Percentiles rank a stretch among this genome's conserved stretches.
Evolutionary conservation across 2,797 vertebrate species (phyloP).

Genomic region (Podarcis lilfordi): DNA sequence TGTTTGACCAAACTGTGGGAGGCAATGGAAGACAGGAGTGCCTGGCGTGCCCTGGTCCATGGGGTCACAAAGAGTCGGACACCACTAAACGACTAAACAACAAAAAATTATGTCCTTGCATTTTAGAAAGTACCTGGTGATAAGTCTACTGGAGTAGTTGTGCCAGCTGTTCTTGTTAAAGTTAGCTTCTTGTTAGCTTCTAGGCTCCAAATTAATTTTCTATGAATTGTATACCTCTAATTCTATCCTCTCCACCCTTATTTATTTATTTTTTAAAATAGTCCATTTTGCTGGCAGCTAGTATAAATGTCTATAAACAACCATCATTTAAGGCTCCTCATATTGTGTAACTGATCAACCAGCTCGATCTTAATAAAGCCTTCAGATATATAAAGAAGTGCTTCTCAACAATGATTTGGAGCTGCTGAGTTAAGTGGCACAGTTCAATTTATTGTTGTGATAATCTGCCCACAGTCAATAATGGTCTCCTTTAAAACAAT

Average conservation of each 20-base stretch:
- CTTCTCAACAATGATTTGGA: background rate
- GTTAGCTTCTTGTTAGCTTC: background rate
- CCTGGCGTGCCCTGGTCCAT: too few relatives aligned
- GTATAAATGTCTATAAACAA: background rate
- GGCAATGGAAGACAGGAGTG: too few relatives aligned
- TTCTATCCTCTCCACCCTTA: conserved; percentile 7
- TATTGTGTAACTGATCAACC: background rate
- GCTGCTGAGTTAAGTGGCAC: background rate
- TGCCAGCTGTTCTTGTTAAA: background rate
- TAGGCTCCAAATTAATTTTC: background rate
- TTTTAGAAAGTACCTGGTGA: too few relatives aligned
- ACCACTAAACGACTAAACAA: too few relatives aligned
- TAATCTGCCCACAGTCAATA: conserved; percentile 7
- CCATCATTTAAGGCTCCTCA: background rate
- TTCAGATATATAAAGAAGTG: background rate
- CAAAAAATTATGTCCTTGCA: too few relatives aligned
- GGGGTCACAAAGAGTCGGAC: too few relatives aligned
- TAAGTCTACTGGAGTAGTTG: too few relatives aligned
- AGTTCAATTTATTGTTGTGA: background rate
- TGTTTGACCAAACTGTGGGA: too few relatives aligned
- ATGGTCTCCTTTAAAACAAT: background rate
- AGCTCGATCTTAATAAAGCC: conserved; percentile 19
- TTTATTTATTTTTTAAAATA: conserved; percentile 5
- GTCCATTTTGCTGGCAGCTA: conserved; percentile 23
- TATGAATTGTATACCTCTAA: conserved; percentile 3